Evolutionary conservation across 2,113 vertebrate species (phyloP), one percentile per base, ranked within the genome.

Genomic region (Montifringilla adamsi): DNA sequence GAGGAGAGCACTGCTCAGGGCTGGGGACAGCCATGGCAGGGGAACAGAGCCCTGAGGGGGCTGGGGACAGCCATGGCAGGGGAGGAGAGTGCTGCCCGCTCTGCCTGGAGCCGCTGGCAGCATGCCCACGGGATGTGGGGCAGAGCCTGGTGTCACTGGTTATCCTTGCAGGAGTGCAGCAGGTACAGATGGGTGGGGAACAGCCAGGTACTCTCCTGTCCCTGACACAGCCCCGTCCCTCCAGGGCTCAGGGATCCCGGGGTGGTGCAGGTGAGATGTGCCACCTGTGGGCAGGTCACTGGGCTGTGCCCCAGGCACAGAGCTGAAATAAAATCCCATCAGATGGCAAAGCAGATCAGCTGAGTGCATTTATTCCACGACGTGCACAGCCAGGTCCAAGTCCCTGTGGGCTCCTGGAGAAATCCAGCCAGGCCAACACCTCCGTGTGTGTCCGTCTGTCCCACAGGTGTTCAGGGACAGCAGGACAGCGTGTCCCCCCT

Each of bases 331-430:
- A 92, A 93, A 50, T 2, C 11, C 37, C 8, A 0, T 2, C 0
- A 43, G 6, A 15, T 2, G 21, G 39, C 69, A 44, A 26, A 72
- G 41, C 28, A 18, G 15, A 24, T 15, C 26, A 8, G 39, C 15
- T 43, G 63, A 35, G 69, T 9, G 3, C 33, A 2, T 41, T 69
- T 13, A 6, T 66, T 13, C 53, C 60, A 10, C 3, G 53, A 5
- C 9, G 0, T 0, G 7, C 43, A 16, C 22, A 9, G 1, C 4
- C 52, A 27, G 86, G 8, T 5, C 39, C 1, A 15, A 43, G 60
- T 1, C 1, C 31, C 49, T 43, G 0, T 3, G 72, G 62, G n/a
- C 41, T 82, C 31, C 64, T 22, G 59, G 26, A 16, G 26, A 20
- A 56, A 37, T 10, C 31, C 73, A 49, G 58, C 39, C 3, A 4